Evolutionary conservation across 2,797 vertebrate genomes (phyloP), one percentile per base, ranked within the genome.

Genomic region (Alca torda): DNA sequence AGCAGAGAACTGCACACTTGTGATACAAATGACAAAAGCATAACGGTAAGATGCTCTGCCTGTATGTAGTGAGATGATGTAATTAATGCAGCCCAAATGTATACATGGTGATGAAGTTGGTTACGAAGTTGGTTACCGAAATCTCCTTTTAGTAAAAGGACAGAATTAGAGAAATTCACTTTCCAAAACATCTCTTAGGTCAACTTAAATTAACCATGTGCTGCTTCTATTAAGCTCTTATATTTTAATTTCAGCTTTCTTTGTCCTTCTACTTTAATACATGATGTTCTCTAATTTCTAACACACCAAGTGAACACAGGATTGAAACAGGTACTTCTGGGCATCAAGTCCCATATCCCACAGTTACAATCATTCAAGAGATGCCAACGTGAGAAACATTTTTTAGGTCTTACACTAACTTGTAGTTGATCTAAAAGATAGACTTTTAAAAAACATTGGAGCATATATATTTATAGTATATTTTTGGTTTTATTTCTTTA

Each of bases 1-100:
- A 98, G 96, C 93, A 98, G 99, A 96, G 97, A 98, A 53, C 97
- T 99, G 50, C 97, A 98, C 73, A 99, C 99, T 23, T 99, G 99
- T 94, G 99, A 99, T 75, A 51, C 80, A 46, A 98, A 98, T 48
- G 99, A 99, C 96, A 98, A 97, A 92, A 98, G 92, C 46, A 98
- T 99, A 96, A 98, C 99, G 97, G 99, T 99, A 97, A 97, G 97
- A 76, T 50, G 16, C 25, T 41, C 46, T n/a, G 17, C 15, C 6
- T 35, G 0, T 19, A 26, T 5, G 9, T 8, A 39, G 25, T 19
- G 3, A 79, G 45, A 43, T 51, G 16, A 87, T 89, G 19, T 25
- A 33, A 61, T 65, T 89, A 45, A 57, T 50, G 8, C 15, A 65
- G 37, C 26, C 46, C 50, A 87, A 78, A 43, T 48, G 18, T 16